phyloP scores from a whole-genome alignment of 2,113 vertebrate species.

The Clarias macrocephalus region DNA sequence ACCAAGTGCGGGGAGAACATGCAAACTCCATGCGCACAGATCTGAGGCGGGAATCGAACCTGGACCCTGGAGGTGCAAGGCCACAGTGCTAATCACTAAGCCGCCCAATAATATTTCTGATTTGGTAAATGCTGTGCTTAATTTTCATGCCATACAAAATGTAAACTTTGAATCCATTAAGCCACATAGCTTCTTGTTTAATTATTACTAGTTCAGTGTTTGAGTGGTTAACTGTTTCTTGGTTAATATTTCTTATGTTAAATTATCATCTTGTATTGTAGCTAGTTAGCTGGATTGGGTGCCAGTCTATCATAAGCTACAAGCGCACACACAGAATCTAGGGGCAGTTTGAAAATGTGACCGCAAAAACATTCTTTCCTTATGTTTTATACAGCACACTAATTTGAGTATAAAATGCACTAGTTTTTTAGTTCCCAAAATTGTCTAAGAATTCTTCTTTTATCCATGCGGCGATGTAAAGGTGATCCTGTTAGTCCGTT shows the following conservation, averaged over 20 bases:
- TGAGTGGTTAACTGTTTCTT: neutral
- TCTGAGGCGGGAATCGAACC: too few species aligned
- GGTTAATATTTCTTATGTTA: neutral
- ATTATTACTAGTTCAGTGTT: neutral
- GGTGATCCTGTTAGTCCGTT: conserved; percentile 12
- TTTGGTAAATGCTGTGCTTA: neutral
- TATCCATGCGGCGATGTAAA: neutral
- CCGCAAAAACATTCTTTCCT: too few species aligned
- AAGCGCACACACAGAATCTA: too few species aligned
- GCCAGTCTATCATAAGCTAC: too few species aligned
- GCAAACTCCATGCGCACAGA: too few species aligned
- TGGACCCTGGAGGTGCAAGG: too few species aligned
- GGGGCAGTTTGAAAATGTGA: too few species aligned
- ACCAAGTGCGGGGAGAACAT: too few species aligned
- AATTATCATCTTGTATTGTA: neutral
- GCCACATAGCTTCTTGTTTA: neutral
- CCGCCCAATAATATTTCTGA: neutral
- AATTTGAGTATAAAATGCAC: neutral
- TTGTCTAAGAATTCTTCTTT: neutral
- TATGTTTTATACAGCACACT: neutral
- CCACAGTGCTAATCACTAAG: too few species aligned
- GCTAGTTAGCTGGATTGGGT: neutral
- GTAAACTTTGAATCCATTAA: neutral
- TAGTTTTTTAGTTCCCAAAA: neutral
- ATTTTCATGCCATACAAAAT: neutral